Conservation (phyloP, 2,888 invertebrate genomes). For the Phorcus lineatus region DNA sequence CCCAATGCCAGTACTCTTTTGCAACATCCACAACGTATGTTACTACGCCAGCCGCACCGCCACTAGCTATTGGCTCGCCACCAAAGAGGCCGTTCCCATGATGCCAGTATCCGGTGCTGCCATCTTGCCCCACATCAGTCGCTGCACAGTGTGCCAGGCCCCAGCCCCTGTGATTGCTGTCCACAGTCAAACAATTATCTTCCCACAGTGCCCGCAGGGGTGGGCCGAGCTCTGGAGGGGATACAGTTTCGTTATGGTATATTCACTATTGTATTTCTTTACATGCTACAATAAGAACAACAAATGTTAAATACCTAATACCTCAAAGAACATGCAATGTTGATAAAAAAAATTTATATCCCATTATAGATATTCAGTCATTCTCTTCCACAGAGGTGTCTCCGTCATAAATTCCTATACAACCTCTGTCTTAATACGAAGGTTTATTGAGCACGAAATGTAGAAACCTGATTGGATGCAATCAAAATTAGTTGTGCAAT, state of each 20-base stretch:
- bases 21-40: constrained; percentile 95
- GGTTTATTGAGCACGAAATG: no score
- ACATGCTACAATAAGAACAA: no score
- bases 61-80: constrained; percentile 96
- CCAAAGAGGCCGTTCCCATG: constrained; percentile 93
- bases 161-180: constrained; percentile 96
- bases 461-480: no score
- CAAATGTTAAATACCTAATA: no score
- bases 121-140: constrained; percentile 85
- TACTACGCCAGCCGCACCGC: constrained; percentile 97
- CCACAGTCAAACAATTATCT: constrained; percentile 90
- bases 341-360: no score
- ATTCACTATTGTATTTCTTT: no score
- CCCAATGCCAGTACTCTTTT: constrained; percentile 97
- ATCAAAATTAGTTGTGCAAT: no score
- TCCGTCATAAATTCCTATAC: no score
- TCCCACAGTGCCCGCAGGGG: constrained; percentile 91
- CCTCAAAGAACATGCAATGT: no score
- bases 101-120: constrained; percentile 85
- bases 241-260: constrained; percentile 97
- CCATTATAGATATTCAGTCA: no score
- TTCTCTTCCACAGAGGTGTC: no score
- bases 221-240: constrained; percentile 97
- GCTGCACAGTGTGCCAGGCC: constrained; percentile 95
- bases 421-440: no score